Evolutionary conservation across 2,797 vertebrate species (phyloP), one percentile per base, ranked within the genome.

Genomic region (Pseudotriccus pelzelni): DNA sequence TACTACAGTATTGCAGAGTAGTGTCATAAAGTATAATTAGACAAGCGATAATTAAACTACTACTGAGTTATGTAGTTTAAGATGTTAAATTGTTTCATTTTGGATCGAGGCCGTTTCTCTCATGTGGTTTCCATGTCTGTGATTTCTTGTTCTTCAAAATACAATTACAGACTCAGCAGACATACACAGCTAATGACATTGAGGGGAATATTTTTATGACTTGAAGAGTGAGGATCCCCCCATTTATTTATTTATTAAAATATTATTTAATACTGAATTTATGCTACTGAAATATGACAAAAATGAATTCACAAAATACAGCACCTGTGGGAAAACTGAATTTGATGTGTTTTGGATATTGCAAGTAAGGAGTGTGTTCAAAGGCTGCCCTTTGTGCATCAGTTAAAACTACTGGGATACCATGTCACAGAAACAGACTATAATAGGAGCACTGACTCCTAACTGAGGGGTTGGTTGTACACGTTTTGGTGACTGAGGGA

Each of bases 101-200:
- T 97, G 96, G 92, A 92, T 39, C 41, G 60, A 87, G 39, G 92
- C 93, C 69, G 86, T 91, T 94, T 96, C 82, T 94, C 89, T 97
- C 68, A 90, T 96, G 95, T 92, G 91, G 81, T 78, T 96, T 94
- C 17, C 32, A 17, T 69, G 50, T 93, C 84, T 91, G 28, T 10
- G 23, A 59, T 81, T 90, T 79, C 79, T 96, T 89, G 52, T 82
- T 91, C 84, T 93, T 91, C 67, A 96, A 34, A 82, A 70, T 56
- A 50, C 30, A 47, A 19, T 89, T 89, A 55, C 88, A 94, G 94
- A 60, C n/a, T 75, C 37, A 19, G 18, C 28, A 93, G 86, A 84
- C 49, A 76, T 66, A 66, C 9, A 67, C 41, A 84, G 76, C 37
- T 95, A 85, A 93, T 88, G 84, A 58, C 17, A 17, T 22, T 83